Evolutionary conservation across 35 echinoderm and acorn worm genomes (phyloP).

Genomic region (Heliocidaris erythrogramma): DNA sequence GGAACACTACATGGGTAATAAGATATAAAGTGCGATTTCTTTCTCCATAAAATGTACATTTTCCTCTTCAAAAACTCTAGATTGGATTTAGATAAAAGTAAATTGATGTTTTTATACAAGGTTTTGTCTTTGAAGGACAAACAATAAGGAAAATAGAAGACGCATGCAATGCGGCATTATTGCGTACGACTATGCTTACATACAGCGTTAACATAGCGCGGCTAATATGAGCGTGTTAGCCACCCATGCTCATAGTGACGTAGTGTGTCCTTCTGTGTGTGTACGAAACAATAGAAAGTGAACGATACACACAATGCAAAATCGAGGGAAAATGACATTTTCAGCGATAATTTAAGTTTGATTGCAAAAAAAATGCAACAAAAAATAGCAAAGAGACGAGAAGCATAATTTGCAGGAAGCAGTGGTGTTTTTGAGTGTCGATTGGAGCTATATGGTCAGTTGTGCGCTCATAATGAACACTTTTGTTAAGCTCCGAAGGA

Average conservation of each 20-base stretch:
- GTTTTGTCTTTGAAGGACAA: neutral
- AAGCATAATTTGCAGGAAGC: neutral
- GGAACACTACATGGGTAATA: neutral
- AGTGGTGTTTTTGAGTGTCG: neutral
- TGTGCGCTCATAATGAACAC: constrained; percentile 38
- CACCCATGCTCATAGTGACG: neutral
- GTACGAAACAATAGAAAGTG: constrained; percentile 17
- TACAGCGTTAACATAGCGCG: neutral
- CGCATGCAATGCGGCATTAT: neutral
- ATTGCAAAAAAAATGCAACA: neutral
- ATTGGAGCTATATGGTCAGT: neutral
- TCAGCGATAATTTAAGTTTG: neutral
- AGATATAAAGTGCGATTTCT: neutral
- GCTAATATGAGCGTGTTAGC: neutral
- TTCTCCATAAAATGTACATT: neutral
- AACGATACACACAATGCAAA: neutral
- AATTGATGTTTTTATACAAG: neutral
- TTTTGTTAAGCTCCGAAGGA: constrained; percentile 59
- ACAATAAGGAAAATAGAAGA: neutral
- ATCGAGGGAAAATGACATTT: neutral
- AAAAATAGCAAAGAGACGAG: neutral
- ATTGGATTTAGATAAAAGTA: neutral
- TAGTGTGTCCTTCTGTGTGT: neutral
- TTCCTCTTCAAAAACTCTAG: neutral
- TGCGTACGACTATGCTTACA: neutral